Conservation (phyloP, 2,797 vertebrate species). For the Champsocephalus esox region DNA sequence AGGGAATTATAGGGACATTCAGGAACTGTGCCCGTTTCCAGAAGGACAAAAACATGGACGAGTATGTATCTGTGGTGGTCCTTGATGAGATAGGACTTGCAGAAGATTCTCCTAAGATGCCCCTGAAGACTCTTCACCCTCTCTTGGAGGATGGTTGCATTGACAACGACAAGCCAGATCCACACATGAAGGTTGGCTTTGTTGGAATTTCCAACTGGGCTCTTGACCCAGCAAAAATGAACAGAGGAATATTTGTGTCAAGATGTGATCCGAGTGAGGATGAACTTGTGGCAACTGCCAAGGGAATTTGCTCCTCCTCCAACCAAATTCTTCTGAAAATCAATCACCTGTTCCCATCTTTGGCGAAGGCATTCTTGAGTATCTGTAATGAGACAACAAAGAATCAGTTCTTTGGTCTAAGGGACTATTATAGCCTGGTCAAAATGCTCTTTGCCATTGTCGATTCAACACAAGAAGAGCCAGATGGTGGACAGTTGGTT, state of each 20-base stretch:
- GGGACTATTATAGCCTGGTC: constrained; percentile 87
- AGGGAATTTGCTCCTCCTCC: constrained; percentile 85
- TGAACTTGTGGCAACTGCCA: constrained; percentile 85
- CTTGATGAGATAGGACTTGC: constrained; percentile 88
- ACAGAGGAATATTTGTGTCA: constrained; percentile 87
- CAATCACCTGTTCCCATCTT: constrained; percentile 79
- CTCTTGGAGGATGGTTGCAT: constrained; percentile 88
- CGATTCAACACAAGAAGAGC: constrained; percentile 66
- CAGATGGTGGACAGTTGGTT: constrained; percentile 71
- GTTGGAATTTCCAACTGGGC: constrained; percentile 90
- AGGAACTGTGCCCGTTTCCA: constrained; percentile 86
- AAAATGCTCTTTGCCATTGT: constrained; percentile 83
- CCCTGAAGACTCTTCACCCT: constrained; percentile 87
- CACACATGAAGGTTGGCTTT: constrained; percentile 88
- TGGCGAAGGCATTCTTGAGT: constrained; percentile 81
- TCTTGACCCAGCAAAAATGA: constrained; percentile 89
- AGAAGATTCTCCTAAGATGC: constrained; percentile 89
- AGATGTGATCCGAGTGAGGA: constrained; percentile 83
- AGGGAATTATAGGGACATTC: constrained; percentile 87
- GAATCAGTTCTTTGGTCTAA: constrained; percentile 87
- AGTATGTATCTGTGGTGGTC: constrained; percentile 87
- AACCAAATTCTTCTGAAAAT: constrained; percentile 70
- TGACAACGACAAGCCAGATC: constrained; percentile 81
- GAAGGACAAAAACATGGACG: constrained; percentile 83
- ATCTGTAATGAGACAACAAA: constrained; percentile 72